Percentiles rank a stretch among this genome's conserved stretches.
Evolutionary conservation across 2,888 invertebrate genomes (phyloP).

Genomic region (Uloborus plumipes): DNA sequence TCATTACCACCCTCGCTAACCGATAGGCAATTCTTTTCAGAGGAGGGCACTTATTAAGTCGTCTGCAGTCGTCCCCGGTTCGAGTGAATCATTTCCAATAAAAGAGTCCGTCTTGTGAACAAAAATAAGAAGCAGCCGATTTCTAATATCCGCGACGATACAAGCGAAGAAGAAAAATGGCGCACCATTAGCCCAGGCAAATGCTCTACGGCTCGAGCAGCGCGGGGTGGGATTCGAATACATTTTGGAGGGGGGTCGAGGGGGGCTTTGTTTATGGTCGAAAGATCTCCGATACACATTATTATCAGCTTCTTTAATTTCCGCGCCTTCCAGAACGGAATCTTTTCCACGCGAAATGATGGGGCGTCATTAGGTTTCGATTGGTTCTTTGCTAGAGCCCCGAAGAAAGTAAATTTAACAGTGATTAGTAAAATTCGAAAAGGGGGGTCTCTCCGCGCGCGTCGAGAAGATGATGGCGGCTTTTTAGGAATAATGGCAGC

Average conservation of each 20-base stretch:
- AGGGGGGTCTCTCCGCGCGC: conserved; percentile 14
- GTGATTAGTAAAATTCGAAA: conserved; percentile 56
- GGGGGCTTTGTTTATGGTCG: conserved; percentile 47
- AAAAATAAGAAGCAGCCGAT: conserved; percentile 18
- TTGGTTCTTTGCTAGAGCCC: background rate
- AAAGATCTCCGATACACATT: conserved; percentile 29
- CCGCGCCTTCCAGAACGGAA: conserved; percentile 21
- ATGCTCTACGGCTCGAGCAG: too few relatives aligned
- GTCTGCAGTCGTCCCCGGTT: background rate
- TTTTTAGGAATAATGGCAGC: conserved; percentile 33
- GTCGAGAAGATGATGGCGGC: conserved; percentile 25
- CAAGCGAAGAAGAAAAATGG: conserved; percentile 17
- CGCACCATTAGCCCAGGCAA: conserved; percentile 1
- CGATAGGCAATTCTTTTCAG: too few relatives aligned
- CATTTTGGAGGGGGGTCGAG: background rate
- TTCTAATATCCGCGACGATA: conserved; percentile 26
- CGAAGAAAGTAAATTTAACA: conserved; percentile 62
- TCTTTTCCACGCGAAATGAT: conserved; percentile 32
- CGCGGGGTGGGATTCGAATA: too few relatives aligned
- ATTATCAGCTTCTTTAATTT: conserved; percentile 60
- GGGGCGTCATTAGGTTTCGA: conserved; percentile 41
- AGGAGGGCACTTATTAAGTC: too few relatives aligned
- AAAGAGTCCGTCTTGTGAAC: conserved; percentile 22
- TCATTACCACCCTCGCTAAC: too few relatives aligned
- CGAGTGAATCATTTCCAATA: conserved; percentile 32